Base-by-base conservation (phyloP, 2,888 invertebrate genomes). In the Tipula unca region DNA sequence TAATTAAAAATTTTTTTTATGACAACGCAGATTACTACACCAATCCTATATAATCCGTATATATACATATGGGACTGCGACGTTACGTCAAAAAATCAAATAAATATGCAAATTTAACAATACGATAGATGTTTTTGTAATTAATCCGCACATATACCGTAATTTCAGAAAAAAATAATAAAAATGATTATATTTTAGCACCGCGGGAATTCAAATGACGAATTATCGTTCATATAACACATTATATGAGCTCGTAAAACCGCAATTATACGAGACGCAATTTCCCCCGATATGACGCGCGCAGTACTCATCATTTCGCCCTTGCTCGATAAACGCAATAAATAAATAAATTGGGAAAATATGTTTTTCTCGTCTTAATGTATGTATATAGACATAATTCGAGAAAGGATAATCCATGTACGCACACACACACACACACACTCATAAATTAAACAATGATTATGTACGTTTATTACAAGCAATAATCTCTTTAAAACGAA, bases 341-440 rank as follows among this genome's bases (percentile, higher is more conserved):
- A 69, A 69, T 10, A 10, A 25, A 69, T n/a, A 69, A 69, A 69
- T 20, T 25, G 69, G 69, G 69, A 25, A 69, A 69, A 69, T 69
- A 69, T 69, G 69, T 69, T 69, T 69, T 69, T 69, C 69, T 69
- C 69, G 69, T 69, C 69, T 69, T 69, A 69, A 69, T 69, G 25
- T 69, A n/a, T n/a, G n/a, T n/a, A n/a, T n/a, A n/a, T n/a, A n/a
- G n/a, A n/a, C n/a, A n/a, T n/a, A 69, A 69, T 69, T 69, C 25
- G 6, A 69, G 25, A 69, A 69, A 69, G 69, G 69, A 69, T 69
- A 69, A 69, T 25, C 10, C 69, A 25, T 69, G 69, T 69, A 25
- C 25, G 10, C 8, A 54, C 17, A 48, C 17, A 54, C 48, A 17
- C n/a, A 48, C 25, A 69, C 69, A 25, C 48, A 48, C 17, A 48